A percentile compares a stretch with the other conserved stretches of the same genome.
Conservation (phyloP, 2,113 vertebrate genomes). For the Alethe diademata region DNA sequence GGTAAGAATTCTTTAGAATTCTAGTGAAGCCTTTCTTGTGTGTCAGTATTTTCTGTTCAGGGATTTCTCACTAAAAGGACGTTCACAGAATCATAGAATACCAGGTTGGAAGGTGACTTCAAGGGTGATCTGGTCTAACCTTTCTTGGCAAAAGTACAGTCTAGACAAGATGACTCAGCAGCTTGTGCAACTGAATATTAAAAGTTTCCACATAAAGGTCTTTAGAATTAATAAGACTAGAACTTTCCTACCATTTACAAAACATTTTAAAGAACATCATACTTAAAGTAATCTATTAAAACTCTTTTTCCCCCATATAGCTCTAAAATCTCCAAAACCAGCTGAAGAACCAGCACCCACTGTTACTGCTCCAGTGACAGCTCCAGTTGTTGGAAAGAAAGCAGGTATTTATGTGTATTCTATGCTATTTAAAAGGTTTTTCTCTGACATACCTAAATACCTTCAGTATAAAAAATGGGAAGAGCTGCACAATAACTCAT, state of each 20-base stretch:
- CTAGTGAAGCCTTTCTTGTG: background rate
- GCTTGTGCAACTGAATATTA: background rate
- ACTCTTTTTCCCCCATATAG: conserved; percentile 30
- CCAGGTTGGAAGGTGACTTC: background rate
- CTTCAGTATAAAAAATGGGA: background rate
- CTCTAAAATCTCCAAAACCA: conserved; percentile 72
- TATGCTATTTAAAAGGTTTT: background rate
- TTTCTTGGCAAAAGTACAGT: background rate
- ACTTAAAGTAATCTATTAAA: background rate
- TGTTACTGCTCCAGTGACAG: conserved; percentile 77
- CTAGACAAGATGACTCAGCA: background rate
- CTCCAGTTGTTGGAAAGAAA: conserved; percentile 88
- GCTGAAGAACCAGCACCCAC: conserved; percentile 72
- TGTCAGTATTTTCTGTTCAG: background rate
- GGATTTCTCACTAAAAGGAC: background rate
- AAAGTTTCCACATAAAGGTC: background rate
- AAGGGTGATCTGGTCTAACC: background rate
- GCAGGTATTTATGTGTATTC: conserved; percentile 82
- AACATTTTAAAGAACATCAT: background rate
- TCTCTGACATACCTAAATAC: background rate
- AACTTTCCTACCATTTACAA: background rate
- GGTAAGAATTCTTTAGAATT: conserved; percentile 65
- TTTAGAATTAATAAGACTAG: background rate
- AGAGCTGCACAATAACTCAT: background rate
- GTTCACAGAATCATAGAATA: background rate